Percentiles rank a stretch among this genome's conserved stretches.
Conservation (phyloP, 2,113 vertebrate species). For the Antigone vipio region DNA sequence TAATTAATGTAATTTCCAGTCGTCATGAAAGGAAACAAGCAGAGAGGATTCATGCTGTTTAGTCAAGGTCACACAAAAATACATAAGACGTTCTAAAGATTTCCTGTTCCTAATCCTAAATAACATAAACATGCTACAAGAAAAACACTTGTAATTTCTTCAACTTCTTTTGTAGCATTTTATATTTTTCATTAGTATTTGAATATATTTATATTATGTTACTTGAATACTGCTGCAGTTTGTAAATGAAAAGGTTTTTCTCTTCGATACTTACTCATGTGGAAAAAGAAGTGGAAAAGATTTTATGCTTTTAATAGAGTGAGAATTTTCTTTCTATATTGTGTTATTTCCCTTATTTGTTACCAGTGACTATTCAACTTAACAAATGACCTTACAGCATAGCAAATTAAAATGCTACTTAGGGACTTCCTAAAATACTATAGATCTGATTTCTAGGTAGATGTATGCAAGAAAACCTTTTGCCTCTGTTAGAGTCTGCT, state of each 20-base stretch:
- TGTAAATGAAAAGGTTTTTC: background rate
- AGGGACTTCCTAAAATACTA: background rate
- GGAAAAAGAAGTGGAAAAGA: background rate
- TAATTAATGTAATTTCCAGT: slow-evolving; percentile 29
- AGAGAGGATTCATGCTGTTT: background rate
- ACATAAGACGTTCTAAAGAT: background rate
- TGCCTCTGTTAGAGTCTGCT: background rate
- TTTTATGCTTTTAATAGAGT: background rate
- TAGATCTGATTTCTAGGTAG: background rate
- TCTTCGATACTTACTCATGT: background rate
- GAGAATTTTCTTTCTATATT: background rate
- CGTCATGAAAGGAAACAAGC: background rate
- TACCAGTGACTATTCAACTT: background rate
- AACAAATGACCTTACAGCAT: background rate
- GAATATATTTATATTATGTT: background rate
- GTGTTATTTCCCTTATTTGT: background rate
- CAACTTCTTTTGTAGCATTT: background rate
- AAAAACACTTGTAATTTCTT: background rate
- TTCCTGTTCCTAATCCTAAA: background rate
- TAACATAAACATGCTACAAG: background rate
- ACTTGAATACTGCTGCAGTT: background rate
- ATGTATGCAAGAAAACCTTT: background rate
- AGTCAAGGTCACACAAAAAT: slow-evolving; percentile 21
- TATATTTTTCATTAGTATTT: background rate
- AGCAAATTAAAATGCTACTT: background rate